Base-by-base conservation (phyloP, 1,140 invertebrate species). In the Drosophila nikananu region DNA sequence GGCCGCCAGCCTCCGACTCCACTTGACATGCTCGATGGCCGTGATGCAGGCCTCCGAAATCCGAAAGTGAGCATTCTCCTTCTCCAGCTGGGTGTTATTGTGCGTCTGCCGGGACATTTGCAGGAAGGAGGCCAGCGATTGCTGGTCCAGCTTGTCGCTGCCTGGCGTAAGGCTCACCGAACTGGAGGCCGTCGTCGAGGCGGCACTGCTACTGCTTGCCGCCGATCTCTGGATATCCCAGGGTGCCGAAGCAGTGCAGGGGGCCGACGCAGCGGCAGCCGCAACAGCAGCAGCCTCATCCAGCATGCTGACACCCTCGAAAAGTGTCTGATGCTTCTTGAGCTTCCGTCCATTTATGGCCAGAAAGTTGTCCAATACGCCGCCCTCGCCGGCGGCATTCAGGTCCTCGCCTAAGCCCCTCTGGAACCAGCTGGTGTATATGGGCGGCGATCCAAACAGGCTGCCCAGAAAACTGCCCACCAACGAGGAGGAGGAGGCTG, bases 61-160 rank as follows among this genome's bases (percentile, higher is more conserved):
- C 83, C 95, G 96, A 92, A 98, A 98, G 93, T 98, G 97, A 0
- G 97, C 96, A 93, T 97, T 98, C 94, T 98, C 97, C 87, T 96
- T 95, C 78, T 97, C 97, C 57, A 98, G 92, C 83, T 97, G 96
- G 10, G 96, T 97, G 87, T 96, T 96, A 23, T 95, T 95, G 78
- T 95, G 93, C 30, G 95, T 94, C 84, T 96, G 96, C 63, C 96
- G 95, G 57, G 95, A 95, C 23, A 96, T 96, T 5, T 96, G 95
- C 3, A 97, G 91, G 87, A 97, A 97, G 59, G 95, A 95, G 6
- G 95, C 95, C 12, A 98, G 92, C 86, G 95, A 96, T 93, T 98
- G 96, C 4, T 96, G 96, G 89, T 96, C 94, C 37, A 93, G 92
- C 17, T 97, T 91, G 7, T 78, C 68, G 57, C 72, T 75, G 48